Base-by-base conservation (phyloP, 2,797 vertebrate genomes). In the Varecia variegata region DNA sequence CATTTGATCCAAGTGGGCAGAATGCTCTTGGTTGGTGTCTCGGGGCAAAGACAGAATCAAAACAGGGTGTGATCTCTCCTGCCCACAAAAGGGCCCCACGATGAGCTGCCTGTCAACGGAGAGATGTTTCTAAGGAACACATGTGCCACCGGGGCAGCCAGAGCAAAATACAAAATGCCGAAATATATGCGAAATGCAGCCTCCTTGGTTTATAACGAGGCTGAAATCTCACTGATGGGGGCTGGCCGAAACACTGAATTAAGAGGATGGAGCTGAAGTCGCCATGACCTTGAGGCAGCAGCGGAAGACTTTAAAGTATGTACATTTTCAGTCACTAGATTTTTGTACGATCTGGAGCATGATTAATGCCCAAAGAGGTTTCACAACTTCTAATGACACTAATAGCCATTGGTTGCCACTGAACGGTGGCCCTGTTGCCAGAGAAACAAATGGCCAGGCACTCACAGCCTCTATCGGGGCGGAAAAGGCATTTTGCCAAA, bases 1-100 rank as follows among this genome's bases (percentile, higher is more conserved):
- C 97, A 97, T 93, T 96, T 96, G 95, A 97, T 97, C 95, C 54
- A 79, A 81, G 35, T 58, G 38, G 62, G 74, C 93, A 94, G 89
- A 92, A 71, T 52, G 60, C 47, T 70, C 54, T 85, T 27, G 25
- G 50, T 43, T 74, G 52, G 47, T n/a, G 38, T 91, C 93, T 96
- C 58, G 27, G 23, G 88, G 47, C 85, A 79, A 79, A 96, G 93
- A 85, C 10, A 96, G 92, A 79, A 93, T 88, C 93, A 81, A 86
- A 97, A 95, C 62, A 73, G 47, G 47, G 52, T 15, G 18, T 85
- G 71, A 95, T 88, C 81, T 90, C 85, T 92, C 67, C 1, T 35
- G 67, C 35, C 80, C 60, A 65, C 50, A 70, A 21, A 96, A 93
- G 73, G 18, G 32, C 43, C 35, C 50, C 14, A 2, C 0, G 17